Base-by-base conservation (phyloP, 1,140 invertebrate species). In the Campoletis sonorensis region DNA sequence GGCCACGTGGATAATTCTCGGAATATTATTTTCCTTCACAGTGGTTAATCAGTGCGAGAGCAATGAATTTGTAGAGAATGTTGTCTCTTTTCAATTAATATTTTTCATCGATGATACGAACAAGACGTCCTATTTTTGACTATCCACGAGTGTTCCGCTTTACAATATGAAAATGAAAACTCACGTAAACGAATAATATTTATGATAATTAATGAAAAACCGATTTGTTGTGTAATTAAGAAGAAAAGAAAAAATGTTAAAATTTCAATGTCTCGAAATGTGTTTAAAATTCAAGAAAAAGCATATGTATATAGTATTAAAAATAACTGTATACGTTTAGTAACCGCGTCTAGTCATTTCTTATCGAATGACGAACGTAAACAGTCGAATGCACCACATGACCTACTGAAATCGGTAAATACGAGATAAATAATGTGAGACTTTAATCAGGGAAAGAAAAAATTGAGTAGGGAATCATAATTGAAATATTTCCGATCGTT, bases 341-440 rank as follows among this genome's bases (percentile, higher is more conserved):
- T n/a, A 37, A 71, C 33, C 68, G 68, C 40, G 40, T 71, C 68
- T 71, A 71, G 68, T 71, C 68, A 71, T 71, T 71, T 71, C 18
- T 37, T 71, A 71, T 37, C 68, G 68, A 71, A 71, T 71, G 68
- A 71, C 68, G 68, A 71, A 40, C 68, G 68, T 30, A 71, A 71
- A 40, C 23, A 71, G 68, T 71, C 68, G 68, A 71, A 4, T 30
- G 68, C 68, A 71, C 68, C 27, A 33, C 30, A 71, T 75, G 40
- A 79, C 64, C 58, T 79, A 27, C 64, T 45, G 67, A 61, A 77
- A 71, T n/a, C 54, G 40, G 2, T 45, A 78, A 71, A 71, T 8
- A 45, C 37, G 67, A 67, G 33, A 78, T 23, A 64, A 61, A 78
- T 8, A 54, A 64, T 58, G 11, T 1, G 40, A 45, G 7, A 45